phyloP scores from a whole-genome alignment of 2,113 vertebrate genomes.

The Silurus glanis region DNA sequence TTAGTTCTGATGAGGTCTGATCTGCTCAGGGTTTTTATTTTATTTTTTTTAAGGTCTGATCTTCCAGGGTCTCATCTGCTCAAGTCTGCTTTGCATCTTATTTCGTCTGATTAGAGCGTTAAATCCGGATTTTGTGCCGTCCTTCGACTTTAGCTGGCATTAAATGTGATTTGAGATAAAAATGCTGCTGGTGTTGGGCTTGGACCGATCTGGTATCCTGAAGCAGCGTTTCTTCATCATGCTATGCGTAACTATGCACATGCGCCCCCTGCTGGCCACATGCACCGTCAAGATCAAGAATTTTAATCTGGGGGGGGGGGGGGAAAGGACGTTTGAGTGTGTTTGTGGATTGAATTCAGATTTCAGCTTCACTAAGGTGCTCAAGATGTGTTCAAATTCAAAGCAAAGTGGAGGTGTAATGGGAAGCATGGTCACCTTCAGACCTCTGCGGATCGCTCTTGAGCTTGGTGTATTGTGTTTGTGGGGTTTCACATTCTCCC shows the following conservation, averaged over 20 bases:
- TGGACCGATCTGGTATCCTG: conserved; percentile 18
- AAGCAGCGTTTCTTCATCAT: conserved; percentile 24
- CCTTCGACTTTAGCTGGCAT: not conserved
- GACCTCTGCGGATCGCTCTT: not conserved
- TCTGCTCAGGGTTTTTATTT: too few species aligned
- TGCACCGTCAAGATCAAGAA: not conserved
- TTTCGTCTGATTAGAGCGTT: not conserved
- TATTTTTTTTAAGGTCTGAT: too few species aligned
- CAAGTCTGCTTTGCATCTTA: not conserved
- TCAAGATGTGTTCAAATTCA: not conserved
- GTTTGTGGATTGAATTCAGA: not conserved
- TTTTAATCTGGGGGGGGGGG: not conserved
- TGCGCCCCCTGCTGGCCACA: conserved; percentile 22
- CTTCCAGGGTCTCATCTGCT: too few species aligned
- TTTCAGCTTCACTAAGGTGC: not conserved
- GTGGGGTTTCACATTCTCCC: not conserved
- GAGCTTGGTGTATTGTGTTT: not conserved
- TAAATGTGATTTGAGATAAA: not conserved
- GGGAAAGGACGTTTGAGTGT: not conserved
- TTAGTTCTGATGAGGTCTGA: too few species aligned
- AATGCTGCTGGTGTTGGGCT: not conserved
- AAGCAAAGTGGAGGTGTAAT: not conserved
- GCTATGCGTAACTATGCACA: not conserved
- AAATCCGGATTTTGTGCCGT: not conserved
- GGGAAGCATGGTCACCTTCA: not conserved